phyloP scores from a whole-genome alignment of 2,113 vertebrate genomes.

The Microcebus griseorufus region DNA sequence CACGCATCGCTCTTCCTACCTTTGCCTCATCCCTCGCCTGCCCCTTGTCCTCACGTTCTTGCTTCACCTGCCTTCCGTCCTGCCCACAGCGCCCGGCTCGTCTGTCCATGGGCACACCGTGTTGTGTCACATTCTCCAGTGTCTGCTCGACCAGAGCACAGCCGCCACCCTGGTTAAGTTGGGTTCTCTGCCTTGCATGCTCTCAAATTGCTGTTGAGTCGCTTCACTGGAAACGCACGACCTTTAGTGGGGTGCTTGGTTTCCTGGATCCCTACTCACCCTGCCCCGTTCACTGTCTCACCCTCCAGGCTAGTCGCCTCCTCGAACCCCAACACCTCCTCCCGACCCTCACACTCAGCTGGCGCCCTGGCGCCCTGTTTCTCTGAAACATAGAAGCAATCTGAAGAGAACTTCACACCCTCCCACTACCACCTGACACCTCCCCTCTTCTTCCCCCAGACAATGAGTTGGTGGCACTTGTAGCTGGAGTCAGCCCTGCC shows the following conservation, averaged over 20 bases:
- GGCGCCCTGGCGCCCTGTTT: background rate
- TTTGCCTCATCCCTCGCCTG: background rate
- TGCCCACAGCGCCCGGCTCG: no score
- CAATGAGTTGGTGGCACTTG: background rate
- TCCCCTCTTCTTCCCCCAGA: accelerated
- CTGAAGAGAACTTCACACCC: background rate
- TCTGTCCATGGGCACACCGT: background rate
- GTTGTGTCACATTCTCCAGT: no score
- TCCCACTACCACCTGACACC: background rate
- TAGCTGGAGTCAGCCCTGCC: background rate
- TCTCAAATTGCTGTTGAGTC: background rate
- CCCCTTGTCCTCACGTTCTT: background rate
- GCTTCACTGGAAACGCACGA: background rate
- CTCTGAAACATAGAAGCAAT: background rate
- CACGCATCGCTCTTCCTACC: background rate
- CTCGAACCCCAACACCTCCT: background rate
- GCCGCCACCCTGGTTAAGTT: accelerated
- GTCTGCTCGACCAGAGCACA: background rate
- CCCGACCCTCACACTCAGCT: background rate
- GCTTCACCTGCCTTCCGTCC: background rate
- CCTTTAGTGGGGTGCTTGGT: background rate
- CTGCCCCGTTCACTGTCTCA: background rate
- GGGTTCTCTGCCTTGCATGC: background rate
- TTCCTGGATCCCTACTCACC: no score
- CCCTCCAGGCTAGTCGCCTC: background rate